phyloP scores from a whole-genome alignment of 2,888 invertebrate genomes.

The Balanococcus diminutus region DNA sequence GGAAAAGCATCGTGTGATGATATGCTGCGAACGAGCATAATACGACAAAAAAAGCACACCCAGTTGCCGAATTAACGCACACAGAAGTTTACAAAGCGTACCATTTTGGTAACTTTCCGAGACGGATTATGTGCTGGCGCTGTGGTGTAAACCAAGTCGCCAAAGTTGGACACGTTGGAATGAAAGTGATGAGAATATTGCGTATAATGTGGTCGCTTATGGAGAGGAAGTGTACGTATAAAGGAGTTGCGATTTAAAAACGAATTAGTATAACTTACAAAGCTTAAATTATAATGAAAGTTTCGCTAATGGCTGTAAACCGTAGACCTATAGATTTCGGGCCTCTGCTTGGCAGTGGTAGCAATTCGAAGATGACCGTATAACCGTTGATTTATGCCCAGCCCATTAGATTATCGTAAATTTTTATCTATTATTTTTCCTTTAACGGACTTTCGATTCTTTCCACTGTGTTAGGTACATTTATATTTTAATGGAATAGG shows the following conservation, averaged over 20 bases:
- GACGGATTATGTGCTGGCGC: neutral
- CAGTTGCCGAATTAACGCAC: slow-evolving; percentile 10
- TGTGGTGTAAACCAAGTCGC: neutral
- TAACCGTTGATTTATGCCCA: slow-evolving; percentile 17
- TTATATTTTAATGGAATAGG: neutral
- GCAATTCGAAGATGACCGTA: slow-evolving; percentile 15
- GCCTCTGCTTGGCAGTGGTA: neutral
- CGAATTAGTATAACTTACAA: slow-evolving; percentile 41
- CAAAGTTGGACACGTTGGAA: neutral
- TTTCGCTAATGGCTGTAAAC: neutral
- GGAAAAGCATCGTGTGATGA: slow-evolving; percentile 11
- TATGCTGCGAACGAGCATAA: neutral
- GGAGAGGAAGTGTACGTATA: neutral
- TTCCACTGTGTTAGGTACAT: neutral
- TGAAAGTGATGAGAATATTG: slow-evolving; percentile 14
- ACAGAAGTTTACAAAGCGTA: neutral
- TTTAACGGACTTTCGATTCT: neutral
- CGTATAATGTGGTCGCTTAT: slow-evolving; percentile 11
- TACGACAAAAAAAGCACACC: neutral
- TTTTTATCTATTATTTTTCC: neutral
- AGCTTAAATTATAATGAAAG: slow-evolving; percentile 22
- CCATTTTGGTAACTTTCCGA: neutral
- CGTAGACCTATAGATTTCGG: neutral
- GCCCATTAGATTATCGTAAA: slow-evolving; percentile 14
- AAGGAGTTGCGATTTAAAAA: slow-evolving; percentile 29